Evolutionary conservation across 2,797 vertebrate genomes (phyloP).

Genomic region (Phalanger gymnotis): DNA sequence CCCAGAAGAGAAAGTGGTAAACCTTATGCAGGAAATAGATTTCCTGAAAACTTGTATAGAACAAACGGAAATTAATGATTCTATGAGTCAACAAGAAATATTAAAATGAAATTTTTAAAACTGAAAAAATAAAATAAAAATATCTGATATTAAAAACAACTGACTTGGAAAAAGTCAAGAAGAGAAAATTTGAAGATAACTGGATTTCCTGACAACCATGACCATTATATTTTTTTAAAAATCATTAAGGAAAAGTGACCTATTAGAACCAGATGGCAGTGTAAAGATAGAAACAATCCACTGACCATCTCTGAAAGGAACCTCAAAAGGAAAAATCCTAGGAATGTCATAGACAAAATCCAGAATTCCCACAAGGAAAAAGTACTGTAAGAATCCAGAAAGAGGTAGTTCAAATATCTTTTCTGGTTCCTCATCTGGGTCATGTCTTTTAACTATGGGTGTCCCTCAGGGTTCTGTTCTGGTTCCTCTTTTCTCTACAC

Average conservation of each 20-base stretch:
- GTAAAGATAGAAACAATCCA: neutral
- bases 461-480: neutral
- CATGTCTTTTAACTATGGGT: neutral
- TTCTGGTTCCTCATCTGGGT: neutral
- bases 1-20: neutral
- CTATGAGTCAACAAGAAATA: neutral
- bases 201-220: neutral
- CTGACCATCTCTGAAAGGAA: neutral
- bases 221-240: neutral
- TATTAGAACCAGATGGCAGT: neutral
- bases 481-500: neutral
- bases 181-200: neutral
- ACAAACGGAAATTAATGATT: neutral
- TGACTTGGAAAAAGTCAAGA: neutral
- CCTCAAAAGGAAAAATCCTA: neutral
- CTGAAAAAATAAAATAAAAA: neutral
- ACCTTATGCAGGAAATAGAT: neutral
- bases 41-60: neutral
- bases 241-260: neutral
- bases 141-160: neutral
- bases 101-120: neutral
- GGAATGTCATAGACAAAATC: neutral
- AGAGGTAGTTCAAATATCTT: neutral
- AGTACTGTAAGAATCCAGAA: neutral
- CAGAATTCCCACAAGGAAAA: neutral